These are phyloP conservation scores for Platerodrilus igneus DNA, from an alignment of 2,888 invertebrate genomes.

Conservation along the genomic window DNA sequence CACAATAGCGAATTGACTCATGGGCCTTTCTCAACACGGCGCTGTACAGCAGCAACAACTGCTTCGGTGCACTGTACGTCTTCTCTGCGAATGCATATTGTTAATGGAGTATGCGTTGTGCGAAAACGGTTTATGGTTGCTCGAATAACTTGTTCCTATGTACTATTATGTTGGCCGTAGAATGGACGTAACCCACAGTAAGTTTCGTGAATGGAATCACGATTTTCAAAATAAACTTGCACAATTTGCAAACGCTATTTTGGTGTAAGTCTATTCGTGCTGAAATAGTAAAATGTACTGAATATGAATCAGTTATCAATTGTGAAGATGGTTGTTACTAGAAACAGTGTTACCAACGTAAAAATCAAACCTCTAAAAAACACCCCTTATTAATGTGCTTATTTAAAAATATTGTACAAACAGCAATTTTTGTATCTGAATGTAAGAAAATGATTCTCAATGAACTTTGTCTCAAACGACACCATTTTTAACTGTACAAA, in stretches of 20 bases:
- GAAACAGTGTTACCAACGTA: slow-evolving; percentile 19
- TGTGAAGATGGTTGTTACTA: slow-evolving; percentile 21
- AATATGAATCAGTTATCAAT: slow-evolving; percentile 22
- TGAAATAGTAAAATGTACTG: slow-evolving; percentile 25
- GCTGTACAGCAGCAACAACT: slow-evolving; percentile 25
- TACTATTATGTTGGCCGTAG: slow-evolving; percentile 29
- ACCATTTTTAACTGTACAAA: too few relatives aligned
- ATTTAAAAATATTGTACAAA: too few relatives aligned
- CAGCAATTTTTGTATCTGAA: too few relatives aligned
- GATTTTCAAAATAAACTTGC: slow-evolving; percentile 31
- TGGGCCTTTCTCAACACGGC: slow-evolving; percentile 29
- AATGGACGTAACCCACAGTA: slow-evolving; percentile 32
- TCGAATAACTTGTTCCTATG: slow-evolving; percentile 30
- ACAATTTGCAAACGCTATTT: slow-evolving; percentile 25
- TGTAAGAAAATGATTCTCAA: too few relatives aligned
- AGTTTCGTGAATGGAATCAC: slow-evolving; percentile 22
- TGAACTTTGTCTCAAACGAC: too few relatives aligned
- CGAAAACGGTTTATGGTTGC: slow-evolving; percentile 32
- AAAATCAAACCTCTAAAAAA: slow-evolving; percentile 19
- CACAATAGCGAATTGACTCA: slow-evolving; percentile 30
- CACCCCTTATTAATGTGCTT: too few relatives aligned
- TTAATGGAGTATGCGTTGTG: slow-evolving; percentile 28
- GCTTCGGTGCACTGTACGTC: slow-evolving; percentile 22
- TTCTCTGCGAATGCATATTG: too few relatives aligned
- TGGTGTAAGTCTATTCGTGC: slow-evolving; percentile 24